Evolutionary conservation across 2,797 vertebrate species (phyloP).

Genomic region (Spondyliosoma cantharus): DNA sequence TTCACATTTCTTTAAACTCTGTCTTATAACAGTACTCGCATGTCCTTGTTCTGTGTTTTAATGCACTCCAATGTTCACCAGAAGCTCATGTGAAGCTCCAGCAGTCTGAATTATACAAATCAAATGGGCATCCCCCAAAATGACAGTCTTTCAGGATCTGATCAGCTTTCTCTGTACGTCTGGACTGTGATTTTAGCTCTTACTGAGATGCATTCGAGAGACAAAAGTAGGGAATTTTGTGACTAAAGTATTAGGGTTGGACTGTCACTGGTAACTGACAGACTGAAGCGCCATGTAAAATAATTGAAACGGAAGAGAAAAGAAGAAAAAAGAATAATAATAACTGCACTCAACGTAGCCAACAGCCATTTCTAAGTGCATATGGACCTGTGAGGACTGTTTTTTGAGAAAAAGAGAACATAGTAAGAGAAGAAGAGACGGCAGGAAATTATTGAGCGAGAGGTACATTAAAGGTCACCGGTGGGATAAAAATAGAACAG

Average conservation of each 20-base stretch:
- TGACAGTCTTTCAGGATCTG: background rate
- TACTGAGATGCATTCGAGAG: background rate
- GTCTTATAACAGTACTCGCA: too few species aligned
- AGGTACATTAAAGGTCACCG: background rate
- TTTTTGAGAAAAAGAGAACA: background rate
- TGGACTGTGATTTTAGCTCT: background rate
- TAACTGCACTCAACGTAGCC: background rate
- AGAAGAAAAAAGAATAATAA: constrained; percentile 4
- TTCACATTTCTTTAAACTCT: too few species aligned
- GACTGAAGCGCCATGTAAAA: constrained; percentile 9
- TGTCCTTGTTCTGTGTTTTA: background rate
- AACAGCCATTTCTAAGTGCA: background rate
- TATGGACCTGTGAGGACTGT: background rate
- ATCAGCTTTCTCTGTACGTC: background rate
- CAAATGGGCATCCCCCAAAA: background rate
- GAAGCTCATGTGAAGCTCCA: background rate
- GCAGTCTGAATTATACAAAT: constrained; percentile 1
- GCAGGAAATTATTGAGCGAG: background rate
- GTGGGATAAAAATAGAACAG: background rate
- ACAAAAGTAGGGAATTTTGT: constrained; percentile 3
- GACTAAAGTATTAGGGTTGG: background rate
- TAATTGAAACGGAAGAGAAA: background rate
- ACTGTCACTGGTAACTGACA: too few species aligned
- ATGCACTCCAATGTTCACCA: background rate
- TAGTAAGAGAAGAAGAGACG: background rate